phyloP scores from a whole-genome alignment of 2,797 vertebrate species.

The Potorous gilbertii region DNA sequence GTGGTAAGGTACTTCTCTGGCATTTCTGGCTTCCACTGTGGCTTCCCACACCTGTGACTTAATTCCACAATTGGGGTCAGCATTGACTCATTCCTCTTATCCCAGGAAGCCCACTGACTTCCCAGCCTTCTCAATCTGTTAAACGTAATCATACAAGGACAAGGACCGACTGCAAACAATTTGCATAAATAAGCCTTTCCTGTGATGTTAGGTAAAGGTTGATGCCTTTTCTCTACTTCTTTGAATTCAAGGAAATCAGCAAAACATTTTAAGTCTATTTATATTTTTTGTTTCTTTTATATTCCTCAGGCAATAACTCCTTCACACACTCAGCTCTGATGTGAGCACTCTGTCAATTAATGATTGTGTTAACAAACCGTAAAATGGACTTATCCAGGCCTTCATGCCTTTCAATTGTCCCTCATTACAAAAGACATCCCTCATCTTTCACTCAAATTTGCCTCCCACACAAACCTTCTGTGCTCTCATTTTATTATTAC shows the following conservation, averaged over 20 bases:
- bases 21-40: background rate
- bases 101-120: background rate
- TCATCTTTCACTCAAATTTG: conserved; percentile 43
- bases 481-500: conserved; percentile 53
- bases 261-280: conserved; percentile 34
- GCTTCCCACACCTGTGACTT: background rate
- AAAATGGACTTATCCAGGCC: conserved; percentile 46
- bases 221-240: background rate
- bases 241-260: conserved; percentile 21
- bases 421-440: conserved; percentile 56
- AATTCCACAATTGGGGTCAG: background rate
- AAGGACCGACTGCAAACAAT: conserved; percentile 16
- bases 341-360: conserved; percentile 47
- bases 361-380: conserved; percentile 56
- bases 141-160: background rate
- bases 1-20: conserved; percentile 9
- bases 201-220: background rate
- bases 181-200: background rate
- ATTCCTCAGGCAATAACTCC: conserved; percentile 4
- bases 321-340: conserved; percentile 28
- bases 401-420: conserved; percentile 39
- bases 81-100: background rate
- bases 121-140: conserved; percentile 1
- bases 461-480: conserved; percentile 67
- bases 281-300: conserved; percentile 9